phyloP scores from a whole-genome alignment of 2,113 vertebrate genomes.

The Opisthocomus hoazin region DNA sequence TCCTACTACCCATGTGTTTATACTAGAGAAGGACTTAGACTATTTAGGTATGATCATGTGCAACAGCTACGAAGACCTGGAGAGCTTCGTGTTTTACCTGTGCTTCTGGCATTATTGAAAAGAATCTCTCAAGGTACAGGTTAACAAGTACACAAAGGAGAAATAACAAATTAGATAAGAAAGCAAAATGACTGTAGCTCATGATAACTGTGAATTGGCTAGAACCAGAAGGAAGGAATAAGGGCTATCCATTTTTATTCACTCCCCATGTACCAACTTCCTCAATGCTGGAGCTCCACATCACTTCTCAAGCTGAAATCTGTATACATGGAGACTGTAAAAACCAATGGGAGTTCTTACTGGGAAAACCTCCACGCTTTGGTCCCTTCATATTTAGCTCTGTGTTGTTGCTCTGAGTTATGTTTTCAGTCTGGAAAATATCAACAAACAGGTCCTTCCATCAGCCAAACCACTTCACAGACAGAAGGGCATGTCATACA shows the following conservation, averaged over 20 bases:
- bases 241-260: neutral
- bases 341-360: neutral
- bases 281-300: neutral
- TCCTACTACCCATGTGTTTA: neutral
- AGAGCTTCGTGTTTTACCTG: neutral
- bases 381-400: neutral
- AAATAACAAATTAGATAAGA: neutral
- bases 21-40: neutral
- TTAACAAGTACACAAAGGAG: neutral
- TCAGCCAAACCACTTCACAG: neutral
- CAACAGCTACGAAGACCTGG: neutral
- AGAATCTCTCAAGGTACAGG: neutral
- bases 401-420: neutral
- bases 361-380: neutral
- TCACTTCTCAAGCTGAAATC: neutral
- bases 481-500: neutral
- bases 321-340: accelerated
- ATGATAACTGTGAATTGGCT: neutral
- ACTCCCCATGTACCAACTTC: neutral
- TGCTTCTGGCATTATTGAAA: neutral
- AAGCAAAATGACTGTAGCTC: neutral
- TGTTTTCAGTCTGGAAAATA: neutral
- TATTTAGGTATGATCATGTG: neutral
- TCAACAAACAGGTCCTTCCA: neutral
- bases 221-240: neutral